phyloP scores from a whole-genome alignment of 2,797 vertebrate genomes.

The Danio jaintianensis region DNA sequence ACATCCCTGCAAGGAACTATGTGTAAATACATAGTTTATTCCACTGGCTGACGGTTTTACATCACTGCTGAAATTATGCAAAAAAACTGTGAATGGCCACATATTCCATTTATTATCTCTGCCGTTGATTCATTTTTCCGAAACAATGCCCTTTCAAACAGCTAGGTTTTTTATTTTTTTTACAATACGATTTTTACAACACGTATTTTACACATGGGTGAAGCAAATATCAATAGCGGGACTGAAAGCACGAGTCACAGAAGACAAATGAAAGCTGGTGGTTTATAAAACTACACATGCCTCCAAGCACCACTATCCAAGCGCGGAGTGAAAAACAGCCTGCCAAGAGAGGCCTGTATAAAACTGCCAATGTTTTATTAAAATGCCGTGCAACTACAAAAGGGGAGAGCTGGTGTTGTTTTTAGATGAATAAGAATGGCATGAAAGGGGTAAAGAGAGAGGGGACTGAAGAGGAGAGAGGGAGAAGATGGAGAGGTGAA shows the following conservation, averaged over 20 bases:
- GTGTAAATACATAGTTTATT: not conserved
- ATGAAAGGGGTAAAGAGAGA: slow-evolving; percentile 59
- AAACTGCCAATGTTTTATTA: slow-evolving; percentile 72
- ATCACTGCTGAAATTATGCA: slow-evolving; percentile 36
- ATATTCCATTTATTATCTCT: slow-evolving; percentile 41
- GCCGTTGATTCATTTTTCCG: slow-evolving; percentile 23
- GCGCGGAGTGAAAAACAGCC: slow-evolving; percentile 67
- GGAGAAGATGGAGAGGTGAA: slow-evolving; percentile 18
- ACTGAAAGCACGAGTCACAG: slow-evolving; percentile 66
- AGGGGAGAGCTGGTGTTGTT: slow-evolving; percentile 71
- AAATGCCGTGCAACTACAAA: slow-evolving; percentile 74
- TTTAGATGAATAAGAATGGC: slow-evolving; percentile 77
- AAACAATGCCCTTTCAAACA: slow-evolving; percentile 52
- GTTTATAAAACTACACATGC: slow-evolving; percentile 71
- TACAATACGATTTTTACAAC: slow-evolving; percentile 56
- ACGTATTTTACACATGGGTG: slow-evolving; percentile 67
- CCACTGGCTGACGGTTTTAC: slow-evolving; percentile 4
- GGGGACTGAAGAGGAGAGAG: slow-evolving; percentile 29
- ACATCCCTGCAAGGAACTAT: slow-evolving; percentile 24
- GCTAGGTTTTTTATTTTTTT: slow-evolving; percentile 24
- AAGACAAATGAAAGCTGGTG: slow-evolving; percentile 73
- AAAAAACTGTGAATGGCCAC: slow-evolving; percentile 7
- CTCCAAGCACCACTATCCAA: slow-evolving; percentile 67
- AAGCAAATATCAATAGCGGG: slow-evolving; percentile 68
- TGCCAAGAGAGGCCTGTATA: slow-evolving; percentile 53